Base-by-base conservation (phyloP, 23 tunicate species). In the Diplosoma virens region DNA sequence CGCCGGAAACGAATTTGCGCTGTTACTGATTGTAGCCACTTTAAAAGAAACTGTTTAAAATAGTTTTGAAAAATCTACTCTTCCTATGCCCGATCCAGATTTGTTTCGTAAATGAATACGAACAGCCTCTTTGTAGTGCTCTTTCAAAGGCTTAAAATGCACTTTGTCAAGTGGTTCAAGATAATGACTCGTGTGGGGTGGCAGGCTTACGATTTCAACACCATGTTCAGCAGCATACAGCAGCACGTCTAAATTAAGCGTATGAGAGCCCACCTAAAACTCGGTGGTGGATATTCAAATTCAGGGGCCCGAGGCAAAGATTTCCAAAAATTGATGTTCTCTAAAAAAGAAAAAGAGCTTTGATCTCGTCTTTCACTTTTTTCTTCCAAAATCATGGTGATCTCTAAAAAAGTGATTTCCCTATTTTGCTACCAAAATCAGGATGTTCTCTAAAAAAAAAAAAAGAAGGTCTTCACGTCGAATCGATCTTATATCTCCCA, bases 141-240 rank as follows among this genome's bases (percentile, higher is more conserved):
- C 68, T 54, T 73, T 73, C 18, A 73, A 54, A 18, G 68, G 79
- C 63, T 73, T 73, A 47, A 41, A 73, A 73, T 73, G 79, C 21
- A 73, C 63, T 23, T 73, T 73, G 59, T 73, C 79, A 73, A 26
- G 68, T 32, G 79, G 68, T 50, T 73, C 67, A 17, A 73, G 21
- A 61, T 61, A 61, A 29, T 61, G 69, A 61, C 69, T 27, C 21
- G 69, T 61, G 50, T 14, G 50, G 14, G 50, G 50, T 41, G 50
- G 50, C 50, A 41, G 9, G 50, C 50, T 7, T 41, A 41, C 50
- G 50, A 41, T 41, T 41, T 41, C 50, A 41, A 41, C 50, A 41
- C 50, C 50, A 41, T 41, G 58, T 50, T 45, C 69, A 47, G 69
- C 54, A 70, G 76, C 76, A 70, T 70, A n/a, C 54, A 4, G 56